A percentile compares a stretch with the other conserved stretches of the same genome.
Evolutionary conservation across 1,140 invertebrate genomes (phyloP).

Genomic region (Aphelinus atriplicis): DNA sequence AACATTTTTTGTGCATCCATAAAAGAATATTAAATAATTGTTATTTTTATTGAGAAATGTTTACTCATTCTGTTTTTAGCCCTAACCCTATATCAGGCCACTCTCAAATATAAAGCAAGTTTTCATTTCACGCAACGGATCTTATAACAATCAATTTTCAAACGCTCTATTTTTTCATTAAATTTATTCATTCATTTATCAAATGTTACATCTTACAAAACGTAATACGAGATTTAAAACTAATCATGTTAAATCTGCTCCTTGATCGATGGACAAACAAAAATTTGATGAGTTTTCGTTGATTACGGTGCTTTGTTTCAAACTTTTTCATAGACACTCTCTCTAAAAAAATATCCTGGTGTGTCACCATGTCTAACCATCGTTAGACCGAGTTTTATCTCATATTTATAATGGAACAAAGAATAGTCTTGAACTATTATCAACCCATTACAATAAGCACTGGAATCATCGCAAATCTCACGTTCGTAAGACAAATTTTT

Average conservation of each 20-base stretch:
- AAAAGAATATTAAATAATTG: constrained; percentile 46
- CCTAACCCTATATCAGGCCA: too few species aligned
- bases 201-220: constrained; percentile 37
- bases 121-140: too few species aligned
- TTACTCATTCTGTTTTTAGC: too few species aligned
- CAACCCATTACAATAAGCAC: not conserved
- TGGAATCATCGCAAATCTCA: not conserved
- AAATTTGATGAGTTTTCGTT: not conserved
- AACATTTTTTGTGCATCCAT: constrained; percentile 79
- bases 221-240: constrained; percentile 24
- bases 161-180: not conserved
- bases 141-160: too few species aligned
- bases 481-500: constrained; percentile 2
- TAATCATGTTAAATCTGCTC: constrained; percentile 17
- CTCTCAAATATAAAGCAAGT: too few species aligned
- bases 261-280: constrained; percentile 5
- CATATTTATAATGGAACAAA: too few species aligned
- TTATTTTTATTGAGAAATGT: not conserved
- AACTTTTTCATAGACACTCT: not conserved
- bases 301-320: constrained; percentile 10
- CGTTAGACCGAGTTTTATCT: too few species aligned
- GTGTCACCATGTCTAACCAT: too few species aligned
- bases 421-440: too few species aligned
- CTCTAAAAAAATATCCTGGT: too few species aligned
- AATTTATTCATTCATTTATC: constrained; percentile 29